phyloP scores from a whole-genome alignment of 1,140 invertebrate genomes.

The Heliconius congener region DNA sequence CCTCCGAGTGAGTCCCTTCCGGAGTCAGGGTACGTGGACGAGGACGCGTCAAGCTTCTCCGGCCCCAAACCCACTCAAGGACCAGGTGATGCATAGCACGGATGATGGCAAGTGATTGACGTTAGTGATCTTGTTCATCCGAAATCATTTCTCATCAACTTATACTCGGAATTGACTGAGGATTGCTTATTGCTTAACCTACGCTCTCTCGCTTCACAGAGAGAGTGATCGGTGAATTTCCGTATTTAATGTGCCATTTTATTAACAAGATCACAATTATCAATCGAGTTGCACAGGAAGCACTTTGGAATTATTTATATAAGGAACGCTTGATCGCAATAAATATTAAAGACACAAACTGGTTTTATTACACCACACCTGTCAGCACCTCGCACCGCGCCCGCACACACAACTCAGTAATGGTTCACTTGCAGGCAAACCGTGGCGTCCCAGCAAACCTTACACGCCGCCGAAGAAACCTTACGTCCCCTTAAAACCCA shows the following conservation, averaged over 20 bases:
- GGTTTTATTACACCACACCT: conserved; percentile 80
- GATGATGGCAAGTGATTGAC: conserved; percentile 68
- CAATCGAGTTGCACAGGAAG: conserved; percentile 64
- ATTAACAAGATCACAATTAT: conserved; percentile 66
- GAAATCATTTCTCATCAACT: conserved; percentile 36
- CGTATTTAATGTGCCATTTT: conserved; percentile 41
- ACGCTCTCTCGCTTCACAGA: conserved; percentile 37
- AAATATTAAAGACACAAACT: conserved; percentile 74
- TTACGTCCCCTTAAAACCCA: conserved; percentile 73
- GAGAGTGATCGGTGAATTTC: conserved; percentile 41
- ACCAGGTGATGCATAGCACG: conserved; percentile 77
- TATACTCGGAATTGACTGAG: conserved; percentile 30
- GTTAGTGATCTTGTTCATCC: conserved; percentile 70
- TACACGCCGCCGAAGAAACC: conserved; percentile 74
- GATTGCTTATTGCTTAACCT: conserved; percentile 32
- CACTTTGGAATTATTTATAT: conserved; percentile 52
- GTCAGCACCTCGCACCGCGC: conserved; percentile 64
- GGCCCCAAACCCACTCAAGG: conserved; percentile 65
- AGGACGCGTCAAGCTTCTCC: conserved; percentile 59
- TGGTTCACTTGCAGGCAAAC: conserved; percentile 76
- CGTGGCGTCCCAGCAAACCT: conserved; percentile 72
- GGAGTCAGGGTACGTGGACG: conserved; percentile 55
- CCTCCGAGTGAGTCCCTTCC: conserved; percentile 38
- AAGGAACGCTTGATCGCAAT: conserved; percentile 73
- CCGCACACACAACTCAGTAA: conserved; percentile 61